phyloP scores from a whole-genome alignment of 2,113 vertebrate species.

The Ptyas mucosa region DNA sequence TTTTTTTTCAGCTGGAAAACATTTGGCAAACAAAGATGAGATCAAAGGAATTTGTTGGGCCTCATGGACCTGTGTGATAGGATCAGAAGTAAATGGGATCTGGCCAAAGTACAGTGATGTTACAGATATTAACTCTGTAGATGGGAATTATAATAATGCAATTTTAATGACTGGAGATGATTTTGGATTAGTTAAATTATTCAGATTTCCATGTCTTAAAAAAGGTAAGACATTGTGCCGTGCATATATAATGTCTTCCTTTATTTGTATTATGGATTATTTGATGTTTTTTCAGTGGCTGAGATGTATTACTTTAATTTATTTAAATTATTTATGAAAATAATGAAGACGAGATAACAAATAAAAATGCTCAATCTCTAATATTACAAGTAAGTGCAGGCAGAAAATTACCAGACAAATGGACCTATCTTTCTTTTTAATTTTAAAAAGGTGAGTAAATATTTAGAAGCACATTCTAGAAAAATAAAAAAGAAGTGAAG shows the following conservation, averaged over 20 bases:
- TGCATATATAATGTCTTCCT: neutral
- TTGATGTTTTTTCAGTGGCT: neutral
- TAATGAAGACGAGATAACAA: neutral
- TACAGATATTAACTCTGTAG: constrained; percentile 89
- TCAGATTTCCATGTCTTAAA: constrained; percentile 91
- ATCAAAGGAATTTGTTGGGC: constrained; percentile 91
- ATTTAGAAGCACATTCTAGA: neutral
- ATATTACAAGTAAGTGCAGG: neutral
- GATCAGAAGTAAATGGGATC: constrained; percentile 90
- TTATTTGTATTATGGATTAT: neutral
- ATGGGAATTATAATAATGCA: constrained; percentile 89
- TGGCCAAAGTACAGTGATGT: constrained; percentile 91
- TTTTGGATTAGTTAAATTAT: constrained; percentile 89
- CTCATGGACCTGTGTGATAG: constrained; percentile 91
- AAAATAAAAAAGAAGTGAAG: neutral
- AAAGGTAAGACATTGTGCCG: constrained; percentile 75
- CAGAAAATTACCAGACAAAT: neutral
- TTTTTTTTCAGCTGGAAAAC: constrained; percentile 82
- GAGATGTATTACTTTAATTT: neutral
- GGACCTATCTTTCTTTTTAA: neutral
- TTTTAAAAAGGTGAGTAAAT: neutral
- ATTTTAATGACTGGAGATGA: constrained; percentile 90
- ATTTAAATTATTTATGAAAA: neutral
- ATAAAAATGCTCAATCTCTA: neutral
- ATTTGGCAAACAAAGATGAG: constrained; percentile 85